These are phyloP conservation scores for Trochalopteron elliotii DNA, from an alignment of 2,113 vertebrate species.

Conservation along the genomic window DNA sequence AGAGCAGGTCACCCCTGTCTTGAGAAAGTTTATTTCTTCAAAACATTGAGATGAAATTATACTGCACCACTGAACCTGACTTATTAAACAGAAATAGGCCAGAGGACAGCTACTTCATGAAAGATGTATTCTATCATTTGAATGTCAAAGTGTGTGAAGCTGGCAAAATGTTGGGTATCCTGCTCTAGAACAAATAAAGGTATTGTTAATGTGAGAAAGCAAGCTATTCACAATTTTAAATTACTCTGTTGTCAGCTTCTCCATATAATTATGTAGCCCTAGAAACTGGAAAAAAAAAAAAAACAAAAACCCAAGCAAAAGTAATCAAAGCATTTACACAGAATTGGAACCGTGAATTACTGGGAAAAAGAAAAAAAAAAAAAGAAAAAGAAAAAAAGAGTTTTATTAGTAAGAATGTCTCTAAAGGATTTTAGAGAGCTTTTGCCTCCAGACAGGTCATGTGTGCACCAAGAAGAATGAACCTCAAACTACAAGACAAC, in stretches of 20 bases:
- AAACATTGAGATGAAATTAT: constrained; percentile 9
- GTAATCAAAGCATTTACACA: not conserved
- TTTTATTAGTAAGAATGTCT: not conserved
- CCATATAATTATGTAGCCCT: not conserved
- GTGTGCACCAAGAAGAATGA: not conserved
- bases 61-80: not conserved
- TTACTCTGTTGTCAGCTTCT: not conserved
- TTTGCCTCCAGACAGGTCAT: not conserved
- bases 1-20: not conserved
- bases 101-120: not conserved
- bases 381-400: not conserved
- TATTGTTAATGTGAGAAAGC: not conserved
- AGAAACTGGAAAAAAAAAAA: not conserved
- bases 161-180: not conserved
- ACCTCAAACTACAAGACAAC: not conserved
- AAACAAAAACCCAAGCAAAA: not conserved
- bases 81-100: not conserved
- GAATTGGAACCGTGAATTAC: not conserved
- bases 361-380: not conserved
- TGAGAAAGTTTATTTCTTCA: constrained; percentile 10
- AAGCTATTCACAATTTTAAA: constrained; percentile 23
- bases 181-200: not conserved
- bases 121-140: not conserved
- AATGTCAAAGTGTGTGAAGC: not conserved
- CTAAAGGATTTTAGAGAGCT: not conserved